Evolutionary conservation across 2,888 invertebrate species (phyloP).

Genomic region (Idaea biselata): DNA sequence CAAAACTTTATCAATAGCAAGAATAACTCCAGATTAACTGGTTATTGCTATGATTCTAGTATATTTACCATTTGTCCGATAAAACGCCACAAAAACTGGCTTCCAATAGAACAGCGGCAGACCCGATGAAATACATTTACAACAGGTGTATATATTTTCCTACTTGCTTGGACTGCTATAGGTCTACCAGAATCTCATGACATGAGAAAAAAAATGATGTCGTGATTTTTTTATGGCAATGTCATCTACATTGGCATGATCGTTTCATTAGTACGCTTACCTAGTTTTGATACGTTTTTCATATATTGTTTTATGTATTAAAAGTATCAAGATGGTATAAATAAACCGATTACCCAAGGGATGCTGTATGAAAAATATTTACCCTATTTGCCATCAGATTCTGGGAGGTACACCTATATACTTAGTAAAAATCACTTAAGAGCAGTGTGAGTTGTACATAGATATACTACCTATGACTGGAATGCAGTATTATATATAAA

Average conservation of each 20-base stretch:
- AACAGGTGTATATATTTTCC: constrained; percentile 36
- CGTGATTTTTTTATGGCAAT: too few relatives aligned
- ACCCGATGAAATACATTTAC: constrained; percentile 55
- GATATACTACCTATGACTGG: not conserved
- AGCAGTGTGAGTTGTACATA: constrained; percentile 30
- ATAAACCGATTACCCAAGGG: too few relatives aligned
- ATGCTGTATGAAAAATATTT: too few relatives aligned
- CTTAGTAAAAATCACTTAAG: constrained; percentile 28
- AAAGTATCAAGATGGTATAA: too few relatives aligned
- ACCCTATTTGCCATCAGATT: too few relatives aligned
- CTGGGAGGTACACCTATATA: too few relatives aligned
- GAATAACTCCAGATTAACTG: constrained; percentile 80
- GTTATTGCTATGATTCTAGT: constrained; percentile 70
- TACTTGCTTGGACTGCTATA: constrained; percentile 13
- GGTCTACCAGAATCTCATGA: too few relatives aligned
- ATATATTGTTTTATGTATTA: too few relatives aligned
- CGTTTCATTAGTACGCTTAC: too few relatives aligned
- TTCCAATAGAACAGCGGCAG: constrained; percentile 63
- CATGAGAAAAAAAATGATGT: too few relatives aligned
- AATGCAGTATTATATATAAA: not conserved
- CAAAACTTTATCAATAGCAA: constrained; percentile 71
- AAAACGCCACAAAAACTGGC: constrained; percentile 80
- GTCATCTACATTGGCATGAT: too few relatives aligned
- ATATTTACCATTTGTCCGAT: constrained; percentile 76
- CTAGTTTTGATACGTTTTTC: too few relatives aligned